Conservation (phyloP, 2,888 invertebrate genomes). For the Drosophila nigritarsus region DNA sequence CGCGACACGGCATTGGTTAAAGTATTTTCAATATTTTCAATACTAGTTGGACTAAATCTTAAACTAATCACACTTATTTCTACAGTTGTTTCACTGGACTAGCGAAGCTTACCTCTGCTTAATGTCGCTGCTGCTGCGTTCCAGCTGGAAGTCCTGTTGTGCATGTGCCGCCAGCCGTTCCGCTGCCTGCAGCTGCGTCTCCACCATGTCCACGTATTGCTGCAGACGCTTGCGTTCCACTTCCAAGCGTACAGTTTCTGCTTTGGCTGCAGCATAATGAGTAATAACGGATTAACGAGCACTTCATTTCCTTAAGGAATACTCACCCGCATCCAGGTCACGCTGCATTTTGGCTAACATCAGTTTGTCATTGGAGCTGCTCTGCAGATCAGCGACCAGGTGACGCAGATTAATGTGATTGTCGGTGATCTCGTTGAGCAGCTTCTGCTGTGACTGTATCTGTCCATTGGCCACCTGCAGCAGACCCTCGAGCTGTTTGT, state of each 20-base stretch:
- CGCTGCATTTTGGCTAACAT: slow-evolving; percentile 83
- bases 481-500: slow-evolving; percentile 78
- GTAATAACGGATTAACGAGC: background rate
- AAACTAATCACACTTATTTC: background rate
- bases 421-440: slow-evolving; percentile 84
- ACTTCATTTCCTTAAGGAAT: background rate
- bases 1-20: background rate
- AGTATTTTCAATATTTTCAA: background rate
- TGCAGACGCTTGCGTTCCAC: slow-evolving; percentile 69
- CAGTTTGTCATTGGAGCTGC: slow-evolving; percentile 82
- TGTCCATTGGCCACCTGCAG: slow-evolving; percentile 82
- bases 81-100: background rate
- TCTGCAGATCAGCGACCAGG: slow-evolving; percentile 84
- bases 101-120: slow-evolving; percentile 77
- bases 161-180: slow-evolving; percentile 58
- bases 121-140: slow-evolving; percentile 71
- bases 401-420: slow-evolving; percentile 84
- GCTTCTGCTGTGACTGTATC: slow-evolving; percentile 83
- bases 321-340: slow-evolving; percentile 82
- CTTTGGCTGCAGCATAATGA: slow-evolving; percentile 68
- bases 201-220: slow-evolving; percentile 55
- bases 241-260: slow-evolving; percentile 73
- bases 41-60: background rate
- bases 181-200: slow-evolving; percentile 57
- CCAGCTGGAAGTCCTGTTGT: slow-evolving; percentile 72